Evolutionary conservation across 2,113 vertebrate species (phyloP), one percentile per base, ranked within the genome.

Genomic region (Onychorhynchus coronatus): DNA sequence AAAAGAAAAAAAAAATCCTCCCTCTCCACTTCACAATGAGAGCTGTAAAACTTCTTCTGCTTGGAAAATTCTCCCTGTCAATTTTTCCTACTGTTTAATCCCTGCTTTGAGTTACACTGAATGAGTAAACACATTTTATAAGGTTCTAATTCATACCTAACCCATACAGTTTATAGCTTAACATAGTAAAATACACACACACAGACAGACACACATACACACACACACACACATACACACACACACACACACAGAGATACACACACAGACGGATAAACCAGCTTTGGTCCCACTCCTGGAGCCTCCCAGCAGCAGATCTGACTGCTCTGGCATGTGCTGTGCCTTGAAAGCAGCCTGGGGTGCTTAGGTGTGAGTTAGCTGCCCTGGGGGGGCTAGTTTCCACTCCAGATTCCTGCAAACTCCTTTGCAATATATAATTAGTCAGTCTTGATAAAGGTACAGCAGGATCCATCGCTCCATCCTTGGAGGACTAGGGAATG

Each of bases 31-130:
- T 89, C 93, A 97, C 96, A 97, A 97, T 97, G 94, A 97, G 94
- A 96, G 78, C 92, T 97, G 94, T 98, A 97, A 98, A 97, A 71
- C 20, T 59, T 97, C 89, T 96, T 95, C 95, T 97, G 80, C 96
- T 95, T 95, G 98, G 98, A 98, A 98, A 98, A 93, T 94, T 94
- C 87, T 93, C 91, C 81, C 0, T 28, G 92, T 98, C 97, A 98
- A 66, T 97, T 98, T 98, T 98, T 98, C 98, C 98, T 98, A 98
- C 96, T 95, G 93, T 97, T 97, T 98, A 98, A 97, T 97, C 96
- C 86, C 93, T 6, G 71, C 92, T 94, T 98, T 97, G 96, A 97
- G 97, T 97, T 97, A 97, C 55, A 84, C 81, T 92, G 97, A 97
- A 97, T 95, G 96, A 98, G 97, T 97, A 97, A 97, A 98, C 96